Evolutionary conservation across 2,888 invertebrate species (phyloP), one percentile per base, ranked within the genome.

Genomic region (Hydroisotoma schaefferi): DNA sequence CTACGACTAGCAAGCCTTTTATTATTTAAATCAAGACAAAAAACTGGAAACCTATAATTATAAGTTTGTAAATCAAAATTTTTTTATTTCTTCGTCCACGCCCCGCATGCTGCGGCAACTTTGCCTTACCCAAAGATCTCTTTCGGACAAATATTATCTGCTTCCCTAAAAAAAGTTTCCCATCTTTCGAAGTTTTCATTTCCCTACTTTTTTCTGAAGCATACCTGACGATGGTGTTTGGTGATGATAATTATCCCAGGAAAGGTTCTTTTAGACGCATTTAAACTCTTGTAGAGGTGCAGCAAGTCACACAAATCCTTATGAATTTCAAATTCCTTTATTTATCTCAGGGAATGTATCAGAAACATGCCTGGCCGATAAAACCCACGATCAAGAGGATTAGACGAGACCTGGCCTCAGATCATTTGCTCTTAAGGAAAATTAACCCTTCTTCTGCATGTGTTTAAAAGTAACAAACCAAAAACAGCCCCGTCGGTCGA

Each of bases 51-150:
- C 67, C 69, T 67, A 61, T 71, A 71, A 71, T 71, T 71, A 70
- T 68, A 69, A 71, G 68, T 71, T 71, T 67, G 70, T 71, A 71
- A 71, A 71, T 71, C 70, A 71, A 71, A 69, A 68, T 65, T 65
- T 53, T 58, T 63, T 63, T 67, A 59, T 57, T 57, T 62, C 61
- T 61, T 44, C 46, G 57, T 63, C 59, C 61, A 63, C 67, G 67
- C 67, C 67, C 63, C 56, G 54, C 55, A 56, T 57, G 59, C 46
- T 61, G 67, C 63, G 67, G 63, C 68, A 59, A 61, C 63, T 68
- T 68, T 58, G 37, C 57, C 62, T 58, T 40, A 33, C 12, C 22
- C 5, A 37, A 52, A 33, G 27, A 15, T 37, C 28, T 52, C 28
- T 38, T 29, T 53, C 53, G 53, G 53, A 53, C n/a, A 28, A 10